Conservation (phyloP, 2,888 invertebrate genomes). For the Volucella inanis region DNA sequence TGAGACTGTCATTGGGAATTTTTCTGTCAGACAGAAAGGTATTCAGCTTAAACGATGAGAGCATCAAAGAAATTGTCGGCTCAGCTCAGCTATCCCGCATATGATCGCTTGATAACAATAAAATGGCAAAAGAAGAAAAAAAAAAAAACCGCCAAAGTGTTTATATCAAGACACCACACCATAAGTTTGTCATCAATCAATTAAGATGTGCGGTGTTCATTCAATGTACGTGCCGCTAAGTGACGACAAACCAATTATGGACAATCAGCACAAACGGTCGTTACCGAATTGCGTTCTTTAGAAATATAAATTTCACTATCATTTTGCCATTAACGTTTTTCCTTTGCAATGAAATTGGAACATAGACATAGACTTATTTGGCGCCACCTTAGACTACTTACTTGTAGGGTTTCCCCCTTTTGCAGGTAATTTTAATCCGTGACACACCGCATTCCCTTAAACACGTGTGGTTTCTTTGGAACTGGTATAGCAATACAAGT, state of each 20-base stretch:
- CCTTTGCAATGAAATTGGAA: no score
- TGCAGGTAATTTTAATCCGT: no score
- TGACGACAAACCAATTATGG: conserved; percentile 41
- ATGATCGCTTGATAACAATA: conserved; percentile 1
- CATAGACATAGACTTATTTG: no score
- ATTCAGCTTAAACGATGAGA: no score
- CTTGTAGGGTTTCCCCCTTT: no score
- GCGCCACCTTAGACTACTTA: no score
- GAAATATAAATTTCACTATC: neutral
- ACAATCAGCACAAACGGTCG: conserved; percentile 19
- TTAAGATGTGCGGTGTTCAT: conserved; percentile 31
- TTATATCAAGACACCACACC: conserved; percentile 23
- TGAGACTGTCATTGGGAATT: conserved; percentile 14
- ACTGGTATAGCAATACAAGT: no score
- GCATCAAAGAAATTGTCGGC: conserved; percentile 9
- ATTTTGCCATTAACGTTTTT: no score
- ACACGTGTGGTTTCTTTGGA: no score
- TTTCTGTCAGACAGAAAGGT: neutral
- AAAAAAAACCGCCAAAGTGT: neutral
- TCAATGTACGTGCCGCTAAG: conserved; percentile 21
- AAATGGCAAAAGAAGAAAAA: neutral
- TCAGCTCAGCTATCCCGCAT: neutral
- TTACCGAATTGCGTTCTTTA: conserved; percentile 28
- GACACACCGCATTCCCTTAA: no score
- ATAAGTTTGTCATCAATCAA: conserved; percentile 42